Percentiles rank a stretch among this genome's conserved stretches.
Evolutionary conservation across 2,888 invertebrate species (phyloP).

Genomic region (Harpagoxenus sublaevis): DNA sequence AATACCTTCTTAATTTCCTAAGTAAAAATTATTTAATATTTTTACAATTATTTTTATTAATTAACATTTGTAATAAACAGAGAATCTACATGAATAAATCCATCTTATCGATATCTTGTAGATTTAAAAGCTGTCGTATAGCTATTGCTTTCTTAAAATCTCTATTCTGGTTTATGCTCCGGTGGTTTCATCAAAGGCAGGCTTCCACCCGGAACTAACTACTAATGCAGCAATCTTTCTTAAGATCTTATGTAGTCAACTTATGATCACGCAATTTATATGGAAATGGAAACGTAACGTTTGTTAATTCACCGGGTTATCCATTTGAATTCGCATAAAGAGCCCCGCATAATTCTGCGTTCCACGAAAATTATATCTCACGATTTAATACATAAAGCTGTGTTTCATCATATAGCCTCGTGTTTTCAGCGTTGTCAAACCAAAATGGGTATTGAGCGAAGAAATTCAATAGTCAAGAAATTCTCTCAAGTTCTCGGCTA

Average conservation of each 20-base stretch:
- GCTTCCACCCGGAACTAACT: constrained; percentile 84
- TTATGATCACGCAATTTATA: constrained; percentile 82
- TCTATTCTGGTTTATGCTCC: constrained; percentile 81
- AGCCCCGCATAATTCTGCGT: not conserved
- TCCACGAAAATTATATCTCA: not conserved
- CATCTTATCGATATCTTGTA: not conserved
- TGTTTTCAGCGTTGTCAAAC: constrained; percentile 8
- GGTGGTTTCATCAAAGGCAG: constrained; percentile 79
- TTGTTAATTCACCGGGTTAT: constrained; percentile 13
- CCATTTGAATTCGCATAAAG: not conserved
- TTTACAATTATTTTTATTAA: not conserved
- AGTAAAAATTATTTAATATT: not conserved
- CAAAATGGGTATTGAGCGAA: constrained; percentile 44
- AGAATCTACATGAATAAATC: not conserved
- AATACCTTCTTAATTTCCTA: not conserved
- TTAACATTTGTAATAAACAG: not conserved
- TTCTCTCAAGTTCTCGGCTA: constrained; percentile 58
- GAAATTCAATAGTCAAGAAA: constrained; percentile 62
- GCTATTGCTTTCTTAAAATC: constrained; percentile 64
- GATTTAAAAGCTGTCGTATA: not conserved
- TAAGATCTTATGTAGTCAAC: constrained; percentile 78
- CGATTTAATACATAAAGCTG: not conserved
- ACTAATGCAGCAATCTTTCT: constrained; percentile 82
- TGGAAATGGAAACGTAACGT: constrained; percentile 78
- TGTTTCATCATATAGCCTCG: not conserved